phyloP scores from a whole-genome alignment of 2,888 invertebrate genomes.

The Noctua janthina region DNA sequence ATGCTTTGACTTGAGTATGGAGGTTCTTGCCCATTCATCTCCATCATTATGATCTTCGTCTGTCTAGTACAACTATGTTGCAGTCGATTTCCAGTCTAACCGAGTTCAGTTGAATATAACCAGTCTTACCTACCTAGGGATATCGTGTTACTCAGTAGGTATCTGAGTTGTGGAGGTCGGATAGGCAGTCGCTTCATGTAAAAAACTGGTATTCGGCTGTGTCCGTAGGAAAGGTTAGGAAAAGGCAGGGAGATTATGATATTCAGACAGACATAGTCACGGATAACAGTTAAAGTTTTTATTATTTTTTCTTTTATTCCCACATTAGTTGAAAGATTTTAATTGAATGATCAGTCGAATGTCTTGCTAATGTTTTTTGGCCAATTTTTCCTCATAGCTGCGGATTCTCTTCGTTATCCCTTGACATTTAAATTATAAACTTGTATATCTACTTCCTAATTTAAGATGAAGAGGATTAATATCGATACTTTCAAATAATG shows the following conservation, averaged over 20 bases:
- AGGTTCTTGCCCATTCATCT: too few species aligned
- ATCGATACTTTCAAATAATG: too few species aligned
- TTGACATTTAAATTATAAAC: too few species aligned
- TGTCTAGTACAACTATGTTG: too few species aligned
- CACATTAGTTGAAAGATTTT: constrained; percentile 38
- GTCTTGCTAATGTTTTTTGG: neutral
- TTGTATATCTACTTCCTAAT: too few species aligned
- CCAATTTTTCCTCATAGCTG: constrained; percentile 31
- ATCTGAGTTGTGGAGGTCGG: neutral
- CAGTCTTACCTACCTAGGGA: neutral
- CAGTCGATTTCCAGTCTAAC: too few species aligned
- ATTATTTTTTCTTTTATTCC: constrained; percentile 15
- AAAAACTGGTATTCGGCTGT: neutral
- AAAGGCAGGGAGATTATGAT: neutral
- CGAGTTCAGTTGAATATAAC: too few species aligned
- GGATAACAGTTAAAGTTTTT: neutral
- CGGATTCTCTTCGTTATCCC: constrained; percentile 14
- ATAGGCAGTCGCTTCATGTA: neutral
- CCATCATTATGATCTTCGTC: too few species aligned
- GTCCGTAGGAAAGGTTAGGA: neutral
- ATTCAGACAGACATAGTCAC: neutral
- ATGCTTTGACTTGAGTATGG: neutral
- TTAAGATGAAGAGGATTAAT: too few species aligned
- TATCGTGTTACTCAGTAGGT: too few species aligned
- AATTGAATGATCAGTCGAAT: constrained; percentile 42